Conservation (phyloP, 37 sponge, comb jelly and placozoan species). For the Mnemiopsis leidyi region DNA sequence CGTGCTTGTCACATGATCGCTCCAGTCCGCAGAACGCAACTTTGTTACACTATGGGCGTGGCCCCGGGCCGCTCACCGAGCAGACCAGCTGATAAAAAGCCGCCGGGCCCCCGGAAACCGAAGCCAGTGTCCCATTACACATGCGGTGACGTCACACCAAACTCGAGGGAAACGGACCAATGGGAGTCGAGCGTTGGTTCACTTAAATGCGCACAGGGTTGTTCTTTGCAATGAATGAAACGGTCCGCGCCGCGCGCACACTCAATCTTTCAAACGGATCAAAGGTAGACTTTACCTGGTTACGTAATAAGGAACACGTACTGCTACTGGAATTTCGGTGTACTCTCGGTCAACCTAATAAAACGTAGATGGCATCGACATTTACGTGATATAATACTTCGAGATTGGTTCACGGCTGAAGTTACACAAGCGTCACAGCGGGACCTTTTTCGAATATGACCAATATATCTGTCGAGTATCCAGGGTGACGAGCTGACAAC, state of each 20-base stretch:
- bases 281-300: neutral
- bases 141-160: neutral
- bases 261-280: neutral
- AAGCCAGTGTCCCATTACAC: neutral
- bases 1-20: neutral
- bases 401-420: neutral
- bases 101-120: neutral
- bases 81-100: neutral
- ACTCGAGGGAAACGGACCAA: constrained; percentile 20
- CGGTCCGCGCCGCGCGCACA: constrained; percentile 1
- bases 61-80: neutral
- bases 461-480: neutral
- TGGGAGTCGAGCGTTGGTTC: constrained; percentile 13
- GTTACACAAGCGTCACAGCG: neutral
- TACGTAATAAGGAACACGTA: neutral
- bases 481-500: neutral
- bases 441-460: neutral
- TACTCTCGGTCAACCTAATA: neutral
- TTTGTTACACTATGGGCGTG: neutral
- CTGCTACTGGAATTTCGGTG: neutral
- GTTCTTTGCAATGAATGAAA: neutral
- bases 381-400: neutral
- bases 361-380: neutral
- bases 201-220: constrained; percentile 38
- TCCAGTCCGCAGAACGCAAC: neutral